phyloP scores from a whole-genome alignment of 2,113 vertebrate species.

The Sialia sialis region DNA sequence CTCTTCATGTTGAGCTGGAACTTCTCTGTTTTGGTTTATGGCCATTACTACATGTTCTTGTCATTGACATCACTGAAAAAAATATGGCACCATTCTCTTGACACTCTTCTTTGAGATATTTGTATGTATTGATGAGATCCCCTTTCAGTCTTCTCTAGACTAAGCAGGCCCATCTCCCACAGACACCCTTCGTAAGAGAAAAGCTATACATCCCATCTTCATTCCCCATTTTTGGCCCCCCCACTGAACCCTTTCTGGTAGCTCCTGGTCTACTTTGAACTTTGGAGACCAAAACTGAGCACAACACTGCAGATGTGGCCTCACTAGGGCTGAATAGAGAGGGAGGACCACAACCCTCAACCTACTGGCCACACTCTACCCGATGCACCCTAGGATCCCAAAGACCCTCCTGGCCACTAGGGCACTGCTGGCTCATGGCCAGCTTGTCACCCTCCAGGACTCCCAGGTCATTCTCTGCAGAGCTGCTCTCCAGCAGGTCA shows the following conservation, averaged over 20 bases:
- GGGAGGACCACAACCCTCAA: background rate
- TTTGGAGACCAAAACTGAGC: background rate
- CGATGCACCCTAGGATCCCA: background rate
- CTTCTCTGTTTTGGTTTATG: background rate
- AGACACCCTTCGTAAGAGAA: background rate
- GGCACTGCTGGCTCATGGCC: background rate
- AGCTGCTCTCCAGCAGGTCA: background rate
- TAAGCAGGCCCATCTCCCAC: background rate
- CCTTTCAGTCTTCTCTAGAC: background rate
- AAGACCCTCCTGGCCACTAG: background rate
- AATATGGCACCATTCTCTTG: background rate
- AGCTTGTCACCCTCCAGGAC: background rate
- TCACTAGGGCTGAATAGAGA: background rate
- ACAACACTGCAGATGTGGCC: background rate
- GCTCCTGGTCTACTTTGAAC: background rate
- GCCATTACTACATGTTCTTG: background rate
- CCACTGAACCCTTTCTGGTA: background rate
- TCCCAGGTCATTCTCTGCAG: background rate
- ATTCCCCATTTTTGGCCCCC: too few relatives aligned
- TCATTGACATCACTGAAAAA: background rate
- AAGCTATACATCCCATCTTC: background rate
- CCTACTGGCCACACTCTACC: background rate
- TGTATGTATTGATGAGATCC: background rate
- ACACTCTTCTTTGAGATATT: background rate
- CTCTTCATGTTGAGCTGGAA: background rate